Conservation (phyloP, 2,888 invertebrate genomes). For the Dasysyrphus tricinctus region DNA sequence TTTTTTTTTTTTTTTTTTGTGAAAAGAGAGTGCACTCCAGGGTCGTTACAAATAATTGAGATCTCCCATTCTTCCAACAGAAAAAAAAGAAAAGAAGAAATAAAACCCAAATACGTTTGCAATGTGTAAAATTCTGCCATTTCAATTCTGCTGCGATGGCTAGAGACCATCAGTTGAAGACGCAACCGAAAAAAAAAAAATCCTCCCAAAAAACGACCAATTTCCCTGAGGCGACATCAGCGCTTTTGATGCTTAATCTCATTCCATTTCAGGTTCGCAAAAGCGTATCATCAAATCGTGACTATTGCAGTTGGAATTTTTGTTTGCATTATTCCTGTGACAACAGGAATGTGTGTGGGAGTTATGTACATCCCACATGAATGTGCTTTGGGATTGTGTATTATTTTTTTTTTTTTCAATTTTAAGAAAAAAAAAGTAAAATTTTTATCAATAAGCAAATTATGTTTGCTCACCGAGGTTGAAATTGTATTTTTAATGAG, state of each 20-base stretch:
- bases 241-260: conserved; percentile 44
- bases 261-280: neutral
- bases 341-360: neutral
- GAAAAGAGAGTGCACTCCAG: conserved; percentile 1
- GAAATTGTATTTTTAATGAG: conserved; percentile 62
- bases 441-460: conserved; percentile 58
- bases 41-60: conserved; percentile 51
- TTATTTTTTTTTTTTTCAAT: neutral
- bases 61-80: neutral
- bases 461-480: conserved; percentile 33
- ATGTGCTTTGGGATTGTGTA: neutral
- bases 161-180: conserved; percentile 15
- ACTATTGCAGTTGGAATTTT: conserved; percentile 13
- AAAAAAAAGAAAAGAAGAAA: neutral
- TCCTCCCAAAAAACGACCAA: conserved; percentile 22
- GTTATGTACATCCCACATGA: neutral
- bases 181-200: neutral
- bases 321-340: conserved; percentile 13
- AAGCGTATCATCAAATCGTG: conserved; percentile 30
- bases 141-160: conserved; percentile 29
- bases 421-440: neutral
- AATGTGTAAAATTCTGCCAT: conserved; percentile 24
- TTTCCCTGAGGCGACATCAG: conserved; percentile 51
- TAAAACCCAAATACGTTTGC: conserved; percentile 35
- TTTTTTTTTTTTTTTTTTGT: conserved; percentile 3